A percentile compares a stretch with the other conserved stretches of the same genome.
Evolutionary conservation across 2,888 invertebrate genomes (phyloP).

Genomic region (Abrostola triplasia): DNA sequence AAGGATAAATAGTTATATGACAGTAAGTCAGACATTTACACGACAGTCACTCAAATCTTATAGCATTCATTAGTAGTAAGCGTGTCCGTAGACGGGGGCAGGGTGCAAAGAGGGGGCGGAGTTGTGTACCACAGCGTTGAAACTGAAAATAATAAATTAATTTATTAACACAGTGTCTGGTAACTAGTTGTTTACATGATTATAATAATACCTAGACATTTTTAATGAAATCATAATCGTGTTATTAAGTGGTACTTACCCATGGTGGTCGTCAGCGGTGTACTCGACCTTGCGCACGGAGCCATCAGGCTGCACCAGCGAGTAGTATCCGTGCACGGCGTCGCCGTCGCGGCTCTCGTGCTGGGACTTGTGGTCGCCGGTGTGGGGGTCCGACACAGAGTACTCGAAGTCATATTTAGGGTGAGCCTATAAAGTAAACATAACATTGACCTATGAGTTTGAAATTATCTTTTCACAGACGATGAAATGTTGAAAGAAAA

Average conservation of each 20-base stretch:
- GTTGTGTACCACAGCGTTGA: slow-evolving; percentile 85
- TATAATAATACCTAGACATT: too few relatives aligned
- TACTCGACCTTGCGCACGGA: slow-evolving; percentile 86
- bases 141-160: slow-evolving; percentile 66
- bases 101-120: slow-evolving; percentile 75
- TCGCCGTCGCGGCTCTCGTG: slow-evolving; percentile 86
- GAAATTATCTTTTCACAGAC: background rate
- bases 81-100: slow-evolving; percentile 66
- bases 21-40: slow-evolving; percentile 16
- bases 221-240: background rate
- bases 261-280: slow-evolving; percentile 69
- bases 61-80: slow-evolving; percentile 59
- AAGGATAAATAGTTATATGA: slow-evolving; percentile 29
- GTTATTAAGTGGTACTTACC: slow-evolving; percentile 49
- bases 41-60: slow-evolving; percentile 26
- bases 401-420: slow-evolving; percentile 85
- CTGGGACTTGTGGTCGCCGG: slow-evolving; percentile 88
- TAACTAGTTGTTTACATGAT: background rate
- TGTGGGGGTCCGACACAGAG: slow-evolving; percentile 87
- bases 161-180: too few relatives aligned
- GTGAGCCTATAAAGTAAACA: slow-evolving; percentile 64
- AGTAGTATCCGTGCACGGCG: slow-evolving; percentile 88
- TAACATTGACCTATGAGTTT: too few relatives aligned
- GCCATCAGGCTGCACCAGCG: slow-evolving; percentile 85
- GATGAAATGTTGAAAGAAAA: background rate